Evolutionary conservation across 2,797 vertebrate genomes (phyloP).

Genomic region (Aeoliscus strigatus): DNA sequence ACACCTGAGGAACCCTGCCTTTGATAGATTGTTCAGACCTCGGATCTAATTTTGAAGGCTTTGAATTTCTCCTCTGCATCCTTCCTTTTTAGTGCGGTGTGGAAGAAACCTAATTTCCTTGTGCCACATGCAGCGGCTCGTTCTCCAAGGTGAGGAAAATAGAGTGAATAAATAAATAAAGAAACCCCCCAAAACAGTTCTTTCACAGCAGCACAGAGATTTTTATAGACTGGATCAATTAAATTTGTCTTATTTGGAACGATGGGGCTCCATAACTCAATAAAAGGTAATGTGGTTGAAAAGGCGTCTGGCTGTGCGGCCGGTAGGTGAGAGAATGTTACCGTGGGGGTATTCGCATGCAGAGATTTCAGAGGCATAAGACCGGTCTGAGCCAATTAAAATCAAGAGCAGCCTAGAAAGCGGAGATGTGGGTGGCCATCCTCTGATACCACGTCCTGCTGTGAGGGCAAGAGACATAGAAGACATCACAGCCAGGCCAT

Average conservation of each 20-base stretch:
- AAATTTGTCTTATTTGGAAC: constrained; percentile 95
- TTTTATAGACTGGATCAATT: constrained; percentile 91
- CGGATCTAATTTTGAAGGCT: constrained; percentile 82
- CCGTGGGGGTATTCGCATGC: constrained; percentile 75
- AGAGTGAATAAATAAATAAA: constrained; percentile 76
- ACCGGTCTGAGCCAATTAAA: constrained; percentile 70
- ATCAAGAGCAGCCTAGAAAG: constrained; percentile 51
- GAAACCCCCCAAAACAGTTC: constrained; percentile 58
- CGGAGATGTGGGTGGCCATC: constrained; percentile 49
- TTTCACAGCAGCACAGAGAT: constrained; percentile 71
- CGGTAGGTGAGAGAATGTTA: constrained; percentile 80
- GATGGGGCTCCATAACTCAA: constrained; percentile 94
- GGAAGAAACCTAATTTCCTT: constrained; percentile 80
- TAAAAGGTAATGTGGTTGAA: constrained; percentile 94
- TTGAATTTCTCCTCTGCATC: constrained; percentile 70
- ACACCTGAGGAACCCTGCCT: constrained; percentile 64
- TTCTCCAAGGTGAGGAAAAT: constrained; percentile 68
- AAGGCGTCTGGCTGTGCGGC: constrained; percentile 84
- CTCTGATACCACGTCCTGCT: constrained; percentile 46
- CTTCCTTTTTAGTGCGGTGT: constrained; percentile 62
- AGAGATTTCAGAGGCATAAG: constrained; percentile 63
- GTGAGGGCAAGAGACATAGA: constrained; percentile 25
- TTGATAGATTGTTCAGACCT: constrained; percentile 79
- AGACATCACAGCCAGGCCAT: constrained; percentile 36
- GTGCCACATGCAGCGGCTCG: constrained; percentile 66